Evolutionary conservation across 1,140 invertebrate genomes (phyloP), one percentile per base, ranked within the genome.

Genomic region (Brachionus manjavacas): DNA sequence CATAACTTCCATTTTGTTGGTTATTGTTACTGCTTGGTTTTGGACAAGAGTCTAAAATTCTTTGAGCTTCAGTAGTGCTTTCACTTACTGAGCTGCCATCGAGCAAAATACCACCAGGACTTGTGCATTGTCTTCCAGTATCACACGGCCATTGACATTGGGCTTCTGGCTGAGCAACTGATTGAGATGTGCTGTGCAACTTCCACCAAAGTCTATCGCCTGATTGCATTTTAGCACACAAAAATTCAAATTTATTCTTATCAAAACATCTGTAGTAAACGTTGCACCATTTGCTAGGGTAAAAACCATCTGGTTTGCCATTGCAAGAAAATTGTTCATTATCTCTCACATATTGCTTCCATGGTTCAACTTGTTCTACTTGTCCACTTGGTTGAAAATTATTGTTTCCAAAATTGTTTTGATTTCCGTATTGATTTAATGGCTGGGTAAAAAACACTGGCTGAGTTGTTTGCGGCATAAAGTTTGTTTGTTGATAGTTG

Each of bases 201-300:
- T 39, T 46, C 83, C 83, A 84, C 83, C 83, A 84, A 49, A 84
- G 52, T 74, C 83, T 35, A 52, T 72, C 83, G 12, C 43, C 60
- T 41, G 31, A 46, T 64, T 41, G 68, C 23, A 31, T 68, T 66
- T 20, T 31, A 31, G 66, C 66, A 64, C 83, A 84, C 4, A 84
- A 52, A 41, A 74, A 84, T 64, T 72, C 66, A 66, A 28, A 68
- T 39, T 72, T 72, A n/a, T 52, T 84, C 16, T 60, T 41, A 14
- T 52, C 74, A 25, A 35, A 55, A 41, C 83, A 84, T 55, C 83
- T 60, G 39, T 84, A 84, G 43, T 70, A 84, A 0, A 84, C 83
- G 41, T 84, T 84, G 12, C 83, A 84, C 83, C 83, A 84, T 39
- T 66, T 66, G 35, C 83, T 84, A 7, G 66, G 14, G 64, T 84